These are phyloP conservation scores for Mus pahari DNA, from an alignment of 2,113 vertebrate genomes.

Conservation along the genomic window DNA sequence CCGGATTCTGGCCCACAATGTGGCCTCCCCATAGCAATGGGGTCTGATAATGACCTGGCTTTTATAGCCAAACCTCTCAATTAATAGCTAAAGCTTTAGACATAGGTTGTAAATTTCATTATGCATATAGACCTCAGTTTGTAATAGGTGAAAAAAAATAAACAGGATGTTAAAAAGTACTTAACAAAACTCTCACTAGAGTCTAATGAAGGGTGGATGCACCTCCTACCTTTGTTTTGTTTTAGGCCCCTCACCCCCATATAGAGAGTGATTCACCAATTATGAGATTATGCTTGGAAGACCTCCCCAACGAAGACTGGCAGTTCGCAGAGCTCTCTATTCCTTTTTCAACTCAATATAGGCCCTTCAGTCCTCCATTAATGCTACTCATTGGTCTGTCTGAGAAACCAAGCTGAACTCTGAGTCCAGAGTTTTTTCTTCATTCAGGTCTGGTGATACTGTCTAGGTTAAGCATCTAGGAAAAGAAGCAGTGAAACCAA, in stretches of 20 bases:
- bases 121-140: background rate
- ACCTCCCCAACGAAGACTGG: background rate
- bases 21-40: background rate
- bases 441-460: background rate
- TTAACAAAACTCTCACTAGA: background rate
- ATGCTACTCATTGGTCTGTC: background rate
- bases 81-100: background rate
- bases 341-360: background rate
- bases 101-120: background rate
- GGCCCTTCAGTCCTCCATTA: background rate
- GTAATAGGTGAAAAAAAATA: background rate
- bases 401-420: background rate
- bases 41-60: background rate
- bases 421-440: background rate
- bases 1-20: too few species aligned
- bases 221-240: background rate
- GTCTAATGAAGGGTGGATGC: background rate
- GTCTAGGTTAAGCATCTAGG: background rate
- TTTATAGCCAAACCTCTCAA: background rate
- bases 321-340: background rate
- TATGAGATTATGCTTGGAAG: background rate
- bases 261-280: background rate
- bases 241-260: background rate
- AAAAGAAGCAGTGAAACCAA: background rate
- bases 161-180: background rate